Conservation (phyloP, 1,140 invertebrate species). For the Pseudomyrmex gracilis region DNA sequence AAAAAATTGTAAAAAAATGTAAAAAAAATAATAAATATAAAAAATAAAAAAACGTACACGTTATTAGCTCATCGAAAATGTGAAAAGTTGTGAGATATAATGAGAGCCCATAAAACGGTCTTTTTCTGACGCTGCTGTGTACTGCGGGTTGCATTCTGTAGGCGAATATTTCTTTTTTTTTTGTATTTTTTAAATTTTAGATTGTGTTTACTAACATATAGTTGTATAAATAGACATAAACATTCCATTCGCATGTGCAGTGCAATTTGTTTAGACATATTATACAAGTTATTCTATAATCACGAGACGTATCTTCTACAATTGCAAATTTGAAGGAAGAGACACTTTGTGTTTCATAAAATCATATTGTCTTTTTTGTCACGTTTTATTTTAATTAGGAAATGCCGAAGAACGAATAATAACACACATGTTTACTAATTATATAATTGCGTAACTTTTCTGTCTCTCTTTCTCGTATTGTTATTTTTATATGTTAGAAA, state of each 20-base stretch:
- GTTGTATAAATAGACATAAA: no score
- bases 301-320: background rate
- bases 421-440: no score
- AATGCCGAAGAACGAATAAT: background rate
- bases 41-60: constrained; percentile 49
- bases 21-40: constrained; percentile 39
- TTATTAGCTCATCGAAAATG: constrained; percentile 32
- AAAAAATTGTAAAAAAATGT: constrained; percentile 51
- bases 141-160: constrained; percentile 62
- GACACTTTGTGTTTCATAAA: background rate
- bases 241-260: no score
- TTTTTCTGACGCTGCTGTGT: constrained; percentile 26
- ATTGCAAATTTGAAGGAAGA: background rate
- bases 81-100: constrained; percentile 3
- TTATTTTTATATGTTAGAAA: background rate
- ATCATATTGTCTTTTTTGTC: background rate
- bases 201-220: no score
- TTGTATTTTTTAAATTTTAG: no score
- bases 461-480: background rate
- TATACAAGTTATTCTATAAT: no score
- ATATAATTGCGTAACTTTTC: no score
- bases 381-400: constrained; percentile 20
- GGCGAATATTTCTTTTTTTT: constrained; percentile 32
- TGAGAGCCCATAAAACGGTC: constrained; percentile 1
- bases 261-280: background rate